Percentiles rank a stretch among this genome's conserved stretches.
These are phyloP conservation scores for Steinernema hermaphroditum DNA, from an alignment of 2,888 invertebrate genomes.

Conservation along the genomic window DNA sequence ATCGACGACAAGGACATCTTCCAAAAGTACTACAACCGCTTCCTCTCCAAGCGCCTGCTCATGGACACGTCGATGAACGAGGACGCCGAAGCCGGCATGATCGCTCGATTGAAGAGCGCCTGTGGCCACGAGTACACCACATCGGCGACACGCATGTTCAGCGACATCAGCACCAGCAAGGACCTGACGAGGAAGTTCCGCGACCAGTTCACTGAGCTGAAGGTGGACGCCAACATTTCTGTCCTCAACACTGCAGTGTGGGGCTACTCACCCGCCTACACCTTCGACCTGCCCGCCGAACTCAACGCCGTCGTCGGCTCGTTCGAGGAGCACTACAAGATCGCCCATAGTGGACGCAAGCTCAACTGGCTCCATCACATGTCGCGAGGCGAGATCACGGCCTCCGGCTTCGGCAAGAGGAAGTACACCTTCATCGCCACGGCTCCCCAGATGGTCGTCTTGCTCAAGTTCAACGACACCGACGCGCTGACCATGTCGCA, in stretches of 20 bases:
- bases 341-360: not conserved
- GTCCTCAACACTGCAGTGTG: not conserved
- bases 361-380: not conserved
- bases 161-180: constrained; percentile 11
- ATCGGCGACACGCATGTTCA: not conserved
- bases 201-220: not conserved
- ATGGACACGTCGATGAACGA: not conserved
- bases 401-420: not conserved
- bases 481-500: not conserved
- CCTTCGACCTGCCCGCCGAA: not conserved
- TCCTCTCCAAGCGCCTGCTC: constrained; percentile 5
- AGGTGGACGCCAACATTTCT: not conserved
- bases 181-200: not conserved
- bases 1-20: constrained; percentile 24
- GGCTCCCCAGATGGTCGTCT: constrained; percentile 97
- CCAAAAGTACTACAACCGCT: constrained; percentile 30
- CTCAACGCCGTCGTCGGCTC: not conserved
- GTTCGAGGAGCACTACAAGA: not conserved
- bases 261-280: not conserved
- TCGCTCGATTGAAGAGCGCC: constrained; percentile 1
- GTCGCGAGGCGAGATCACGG: not conserved
- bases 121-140: constrained; percentile 13
- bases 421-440: constrained; percentile 67
- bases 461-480: constrained; percentile 86
- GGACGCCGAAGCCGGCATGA: constrained; percentile 1